These are phyloP conservation scores for Siphamia tubifer DNA, from an alignment of 2,113 vertebrate genomes.

Conservation along the genomic window DNA sequence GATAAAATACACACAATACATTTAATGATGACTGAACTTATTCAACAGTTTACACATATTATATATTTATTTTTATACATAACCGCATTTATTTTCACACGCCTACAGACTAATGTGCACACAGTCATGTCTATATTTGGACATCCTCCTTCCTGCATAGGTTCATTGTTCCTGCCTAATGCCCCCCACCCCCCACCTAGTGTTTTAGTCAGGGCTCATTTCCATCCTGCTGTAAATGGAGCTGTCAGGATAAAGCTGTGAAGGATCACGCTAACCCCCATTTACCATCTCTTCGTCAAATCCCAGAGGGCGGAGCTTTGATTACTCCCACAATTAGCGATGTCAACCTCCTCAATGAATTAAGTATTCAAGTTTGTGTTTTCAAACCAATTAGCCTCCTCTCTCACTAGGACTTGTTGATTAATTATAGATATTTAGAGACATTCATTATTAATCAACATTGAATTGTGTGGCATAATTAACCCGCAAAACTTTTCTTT, in stretches of 20 bases:
- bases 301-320: conserved; percentile 91
- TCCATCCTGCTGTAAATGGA: conserved; percentile 76
- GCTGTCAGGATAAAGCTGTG: conserved; percentile 73
- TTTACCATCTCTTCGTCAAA: conserved; percentile 89
- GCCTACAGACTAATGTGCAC: too few species aligned
- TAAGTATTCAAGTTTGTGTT: conserved; percentile 98
- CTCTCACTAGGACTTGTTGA: conserved; percentile 95
- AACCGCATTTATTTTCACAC: too few species aligned
- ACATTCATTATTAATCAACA: conserved; percentile 99
- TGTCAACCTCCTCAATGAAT: conserved; percentile 92
- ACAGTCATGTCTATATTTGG: too few species aligned
- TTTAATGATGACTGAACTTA: too few species aligned
- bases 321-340: conserved; percentile 98
- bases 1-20: too few species aligned
- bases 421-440: conserved; percentile 99
- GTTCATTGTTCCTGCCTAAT: conserved; percentile 63
- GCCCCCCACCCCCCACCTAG: conserved; percentile 58
- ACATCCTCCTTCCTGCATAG: too few species aligned
- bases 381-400: conserved; percentile 97
- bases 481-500: conserved; percentile 83
- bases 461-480: conserved; percentile 95
- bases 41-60: too few species aligned
- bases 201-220: conserved; percentile 67
- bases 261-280: conserved; percentile 79
- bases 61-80: too few species aligned